Evolutionary conservation across 2,888 invertebrate genomes (phyloP).

Genomic region (Watsonalla cultraria): DNA sequence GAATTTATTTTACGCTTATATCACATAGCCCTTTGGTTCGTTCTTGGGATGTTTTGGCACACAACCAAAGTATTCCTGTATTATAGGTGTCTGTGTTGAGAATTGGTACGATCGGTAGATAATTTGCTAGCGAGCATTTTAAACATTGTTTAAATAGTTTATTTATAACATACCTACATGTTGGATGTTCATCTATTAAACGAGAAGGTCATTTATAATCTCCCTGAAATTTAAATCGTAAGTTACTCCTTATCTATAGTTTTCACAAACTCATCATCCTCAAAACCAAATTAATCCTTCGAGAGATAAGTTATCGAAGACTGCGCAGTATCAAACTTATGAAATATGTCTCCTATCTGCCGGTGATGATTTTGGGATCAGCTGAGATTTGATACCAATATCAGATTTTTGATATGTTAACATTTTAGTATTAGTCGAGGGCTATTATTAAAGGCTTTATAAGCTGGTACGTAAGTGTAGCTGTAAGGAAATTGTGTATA

Average conservation of each 20-base stretch:
- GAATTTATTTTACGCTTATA: slow-evolving; percentile 18
- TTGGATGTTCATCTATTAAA: no score
- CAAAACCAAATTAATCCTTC: neutral
- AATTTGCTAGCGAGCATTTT: neutral
- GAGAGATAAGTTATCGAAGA: neutral
- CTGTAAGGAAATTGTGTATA: no score
- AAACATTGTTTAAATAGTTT: neutral
- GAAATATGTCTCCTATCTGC: neutral
- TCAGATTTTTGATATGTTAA: slow-evolving; percentile 13
- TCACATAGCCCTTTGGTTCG: slow-evolving; percentile 36
- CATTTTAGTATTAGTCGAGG: slow-evolving; percentile 17
- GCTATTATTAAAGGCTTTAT: slow-evolving; percentile 8
- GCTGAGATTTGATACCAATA: slow-evolving; percentile 35
- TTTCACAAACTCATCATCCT: neutral
- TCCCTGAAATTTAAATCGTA: neutral
- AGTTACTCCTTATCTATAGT: neutral
- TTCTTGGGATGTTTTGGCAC: slow-evolving; percentile 38
- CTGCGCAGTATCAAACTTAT: neutral
- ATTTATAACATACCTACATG: neutral
- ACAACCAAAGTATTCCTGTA: slow-evolving; percentile 34
- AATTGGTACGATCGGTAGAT: neutral
- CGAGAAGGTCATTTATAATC: no score
- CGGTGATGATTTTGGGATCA: slow-evolving; percentile 34
- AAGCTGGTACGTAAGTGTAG: no score
- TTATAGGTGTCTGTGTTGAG: slow-evolving; percentile 1